Conservation (phyloP, 2,797 vertebrate genomes). For the Rhinophrynus dorsalis region DNA sequence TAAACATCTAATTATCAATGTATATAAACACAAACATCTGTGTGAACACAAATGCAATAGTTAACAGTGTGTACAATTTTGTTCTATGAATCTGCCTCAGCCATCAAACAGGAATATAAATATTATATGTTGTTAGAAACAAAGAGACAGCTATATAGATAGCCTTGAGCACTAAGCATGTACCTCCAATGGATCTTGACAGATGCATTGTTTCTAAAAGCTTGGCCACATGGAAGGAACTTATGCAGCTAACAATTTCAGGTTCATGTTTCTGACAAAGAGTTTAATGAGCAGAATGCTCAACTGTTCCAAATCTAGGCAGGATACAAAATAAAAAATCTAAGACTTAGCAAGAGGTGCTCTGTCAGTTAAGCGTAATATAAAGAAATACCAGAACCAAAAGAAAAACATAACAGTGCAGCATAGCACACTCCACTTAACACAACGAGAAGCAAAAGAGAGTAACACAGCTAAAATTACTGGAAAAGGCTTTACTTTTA, state of each 20-base stretch:
- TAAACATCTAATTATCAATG: neutral
- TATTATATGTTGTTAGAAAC: conserved; percentile 36
- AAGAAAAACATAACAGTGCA: neutral
- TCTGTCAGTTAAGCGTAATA: conserved; percentile 24
- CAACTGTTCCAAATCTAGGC: conserved; percentile 27
- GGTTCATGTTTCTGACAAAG: conserved; percentile 44
- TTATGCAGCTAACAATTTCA: conserved; percentile 41
- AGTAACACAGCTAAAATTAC: neutral
- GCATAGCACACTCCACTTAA: neutral
- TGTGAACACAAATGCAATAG: neutral
- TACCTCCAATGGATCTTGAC: conserved; percentile 45
- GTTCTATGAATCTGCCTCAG: neutral
- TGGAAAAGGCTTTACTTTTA: neutral
- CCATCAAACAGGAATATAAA: conserved; percentile 19
- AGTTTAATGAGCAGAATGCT: conserved; percentile 46
- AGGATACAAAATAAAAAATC: conserved; percentile 29
- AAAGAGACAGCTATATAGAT: conserved; percentile 43
- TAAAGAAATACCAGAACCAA: conserved; percentile 1
- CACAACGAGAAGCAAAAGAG: conserved; percentile 8
- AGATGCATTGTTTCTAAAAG: conserved; percentile 46
- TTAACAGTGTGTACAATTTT: conserved; percentile 8
- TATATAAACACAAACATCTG: neutral
- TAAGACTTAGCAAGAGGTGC: conserved; percentile 31
- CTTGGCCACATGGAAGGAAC: conserved; percentile 45
- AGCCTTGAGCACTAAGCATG: conserved; percentile 30